Evolutionary conservation across 2,888 invertebrate species (phyloP), one percentile per base, ranked within the genome.

Genomic region (Ophion ellenae): DNA sequence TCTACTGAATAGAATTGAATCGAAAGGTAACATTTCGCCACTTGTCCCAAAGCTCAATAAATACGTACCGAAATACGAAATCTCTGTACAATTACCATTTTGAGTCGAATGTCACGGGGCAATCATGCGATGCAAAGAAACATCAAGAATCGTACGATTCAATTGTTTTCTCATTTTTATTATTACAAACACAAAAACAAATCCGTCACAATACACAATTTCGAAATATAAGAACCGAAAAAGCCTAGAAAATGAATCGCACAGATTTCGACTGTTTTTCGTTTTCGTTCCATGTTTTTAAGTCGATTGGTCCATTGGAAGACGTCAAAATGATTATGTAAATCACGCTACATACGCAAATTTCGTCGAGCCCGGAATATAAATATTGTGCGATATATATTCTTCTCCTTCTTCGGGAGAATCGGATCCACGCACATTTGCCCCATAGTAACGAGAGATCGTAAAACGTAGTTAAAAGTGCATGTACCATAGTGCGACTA

Each of bases 111-210:
- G 40, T 9, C 40, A 53, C 6, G 4, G 28, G 24, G 47, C 28
- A 4, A 53, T 45, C n/a, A 9, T 10, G 67, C 20, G 9, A 45
- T n/a, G 11, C 32, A 28, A 9, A 14, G 14, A 70, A 47, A 24
- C 47, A 28, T 70, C 9, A 0, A 17, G 11, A 28, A 28, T 53
- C 11, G 5, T 5, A 14, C 53, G 14, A 10, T 24, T 47, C 7
- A 28, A 20, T 28, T 17, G 17, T 81, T 83, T 69, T 59, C 70
- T 71, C 69, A 87, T 17, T 78, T 87, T 89, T 85, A 53, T 93
- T 93, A 14, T 90, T 96, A 96, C 96, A 96, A 95, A 95, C 96
- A 0, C 81, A 86, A 81, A 81, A 83, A 71, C 79, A 24, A 79
- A 71, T 76, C 53, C 53, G 53, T 40, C 63, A 40, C 66, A 78